Evolutionary conservation across 1,140 invertebrate species (phyloP), one percentile per base, ranked within the genome.

Genomic region (Teleopsis dalmanni): DNA sequence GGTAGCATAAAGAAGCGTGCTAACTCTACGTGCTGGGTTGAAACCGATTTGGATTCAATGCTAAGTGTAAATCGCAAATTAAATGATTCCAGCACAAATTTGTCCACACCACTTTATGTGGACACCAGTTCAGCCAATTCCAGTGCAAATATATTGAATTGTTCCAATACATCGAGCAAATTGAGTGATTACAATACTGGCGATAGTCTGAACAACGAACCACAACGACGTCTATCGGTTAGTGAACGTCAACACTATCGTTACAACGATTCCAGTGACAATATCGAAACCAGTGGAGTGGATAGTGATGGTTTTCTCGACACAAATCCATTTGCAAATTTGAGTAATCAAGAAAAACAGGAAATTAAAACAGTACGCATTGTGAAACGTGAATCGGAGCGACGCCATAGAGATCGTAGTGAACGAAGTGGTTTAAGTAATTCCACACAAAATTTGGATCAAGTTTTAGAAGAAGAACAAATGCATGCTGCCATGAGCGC

Each of bases 331-430:
- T 78, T 79, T 48, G 85, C 81, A 48, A 80, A 87, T 51, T 73
- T 88, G 26, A 82, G 85, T 2, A 83, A 81, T 68, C 84, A 89
- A 31, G 89, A 93, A 58, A 87, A 86, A 53, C 85, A 84, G 65
- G 87, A 91, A 71, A 89, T 91, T 21, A 91, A 92, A 76, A 95
- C 92, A 1, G 91, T 95, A 19, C 78, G 92, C 46, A 93, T 94
- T 59, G 91, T 95, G 0, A 95, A 95, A 73, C 73, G 91, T 21
- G 90, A 93, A 63, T 88, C 88, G 19, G 91, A 93, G 67, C 76
- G 88, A 37, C 75, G 88, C 1, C 85, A 88, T 60, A 76, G 86
- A 44, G 87, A 88, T 61, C 76, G 83, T 33, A 81, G 83, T 52
- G 67, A 79, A 43, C 56, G 60, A 13, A 43, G 18, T 6, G 46